Evolutionary conservation across 2,113 vertebrate genomes (phyloP).

Genomic region (Myotis davidii): DNA sequence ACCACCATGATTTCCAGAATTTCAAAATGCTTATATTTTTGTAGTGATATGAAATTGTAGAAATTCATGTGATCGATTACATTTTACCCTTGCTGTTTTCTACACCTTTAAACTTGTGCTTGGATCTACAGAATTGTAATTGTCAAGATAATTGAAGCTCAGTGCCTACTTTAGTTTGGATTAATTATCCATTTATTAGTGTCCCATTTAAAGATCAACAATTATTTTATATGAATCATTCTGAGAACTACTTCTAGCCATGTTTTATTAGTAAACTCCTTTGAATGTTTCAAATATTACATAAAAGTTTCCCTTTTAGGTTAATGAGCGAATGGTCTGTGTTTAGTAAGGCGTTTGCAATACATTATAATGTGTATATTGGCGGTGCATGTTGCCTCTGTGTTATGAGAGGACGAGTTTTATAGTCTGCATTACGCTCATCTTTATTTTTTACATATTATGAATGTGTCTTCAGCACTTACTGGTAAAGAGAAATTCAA

Average conservation of each 20-base stretch:
- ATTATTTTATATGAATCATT: constrained; percentile 27
- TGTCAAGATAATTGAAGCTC: neutral
- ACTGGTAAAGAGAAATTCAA: neutral
- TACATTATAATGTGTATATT: neutral
- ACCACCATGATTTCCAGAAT: neutral
- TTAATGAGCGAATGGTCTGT: neutral
- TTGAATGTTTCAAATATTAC: constrained; percentile 47
- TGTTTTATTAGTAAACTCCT: neutral
- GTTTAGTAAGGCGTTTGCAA: neutral
- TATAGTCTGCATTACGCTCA: neutral
- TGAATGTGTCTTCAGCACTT: neutral
- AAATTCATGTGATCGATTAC: neutral
- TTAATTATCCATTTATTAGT: constrained; percentile 26
- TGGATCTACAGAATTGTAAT: neutral
- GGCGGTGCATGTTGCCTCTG: neutral
- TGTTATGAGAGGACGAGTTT: neutral
- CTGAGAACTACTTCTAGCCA: neutral
- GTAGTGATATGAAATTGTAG: neutral
- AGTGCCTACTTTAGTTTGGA: neutral
- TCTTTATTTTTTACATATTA: neutral
- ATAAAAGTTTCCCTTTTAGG: neutral
- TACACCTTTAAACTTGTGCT: neutral
- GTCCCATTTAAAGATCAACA: constrained; percentile 37
- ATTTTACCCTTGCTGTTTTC: neutral
- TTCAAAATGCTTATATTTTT: neutral